A percentile compares a stretch with the other conserved stretches of the same genome.
Evolutionary conservation across 2,113 vertebrate species (phyloP).

Genomic region (Rhinichthys klamathensis): DNA sequence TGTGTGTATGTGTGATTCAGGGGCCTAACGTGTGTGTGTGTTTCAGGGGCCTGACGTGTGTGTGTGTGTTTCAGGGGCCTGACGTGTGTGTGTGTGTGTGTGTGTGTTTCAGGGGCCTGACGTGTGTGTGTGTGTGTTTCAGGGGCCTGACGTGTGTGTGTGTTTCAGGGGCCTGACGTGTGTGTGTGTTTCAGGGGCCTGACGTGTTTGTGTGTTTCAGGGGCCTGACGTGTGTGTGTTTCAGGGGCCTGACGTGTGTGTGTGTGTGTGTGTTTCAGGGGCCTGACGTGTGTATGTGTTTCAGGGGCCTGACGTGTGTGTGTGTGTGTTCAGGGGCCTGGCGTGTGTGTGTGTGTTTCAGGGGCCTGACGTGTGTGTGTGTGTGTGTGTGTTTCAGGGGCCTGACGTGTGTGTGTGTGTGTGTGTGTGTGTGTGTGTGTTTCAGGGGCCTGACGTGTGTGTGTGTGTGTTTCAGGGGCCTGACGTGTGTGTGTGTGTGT

Average conservation of each 20-base stretch:
- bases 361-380: no score
- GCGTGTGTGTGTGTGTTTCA: slow-evolving; percentile 64
- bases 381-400: no score
- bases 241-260: no score
- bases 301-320: no score
- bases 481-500: slow-evolving; percentile 65
- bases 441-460: no score
- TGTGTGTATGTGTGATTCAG: slow-evolving; percentile 64
- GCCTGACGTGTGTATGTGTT: not conserved
- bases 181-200: slow-evolving; percentile 33
- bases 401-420: slow-evolving; percentile 76
- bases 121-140: no score
- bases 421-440: slow-evolving; percentile 65
- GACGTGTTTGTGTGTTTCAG: slow-evolving; percentile 71
- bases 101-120: not conserved
- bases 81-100: slow-evolving; percentile 66
- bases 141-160: no score
- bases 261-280: no score
- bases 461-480: no score
- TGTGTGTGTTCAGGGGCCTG: no score
- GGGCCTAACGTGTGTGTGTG: no score
- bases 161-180: no score
- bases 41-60: not conserved
- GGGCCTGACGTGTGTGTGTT: not conserved
- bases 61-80: slow-evolving; percentile 25